A percentile compares a stretch with the other conserved stretches of the same genome.
phyloP scores from a whole-genome alignment of 1,140 invertebrate genomes.

The Heliconius congener region DNA sequence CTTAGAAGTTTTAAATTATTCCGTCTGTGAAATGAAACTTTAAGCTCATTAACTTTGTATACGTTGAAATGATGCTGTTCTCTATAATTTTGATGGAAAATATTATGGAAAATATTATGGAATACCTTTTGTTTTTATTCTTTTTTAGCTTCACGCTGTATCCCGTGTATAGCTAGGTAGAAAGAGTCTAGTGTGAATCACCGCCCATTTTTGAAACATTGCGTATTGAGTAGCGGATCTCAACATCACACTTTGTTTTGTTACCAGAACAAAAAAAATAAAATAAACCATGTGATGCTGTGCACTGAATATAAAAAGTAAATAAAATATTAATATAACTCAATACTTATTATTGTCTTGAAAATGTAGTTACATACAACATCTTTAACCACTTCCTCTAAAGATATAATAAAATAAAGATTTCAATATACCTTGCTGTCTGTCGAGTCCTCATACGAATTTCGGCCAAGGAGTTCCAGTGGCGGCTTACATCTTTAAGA shows the following conservation, averaged over 20 bases:
- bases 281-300: no score
- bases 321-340: no score
- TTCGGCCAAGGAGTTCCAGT: constrained; percentile 4
- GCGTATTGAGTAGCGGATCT: no score
- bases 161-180: no score
- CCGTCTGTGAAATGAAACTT: neutral
- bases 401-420: neutral
- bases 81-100: neutral
- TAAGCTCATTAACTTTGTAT: neutral
- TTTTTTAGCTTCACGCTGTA: neutral
- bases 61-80: neutral
- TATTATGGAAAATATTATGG: neutral
- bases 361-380: neutral
- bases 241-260: no score
- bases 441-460: neutral
- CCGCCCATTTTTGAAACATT: no score
- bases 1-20: neutral
- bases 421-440: neutral
- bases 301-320: no score
- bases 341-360: neutral
- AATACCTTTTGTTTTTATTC: neutral
- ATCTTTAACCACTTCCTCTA: neutral
- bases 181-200: no score
- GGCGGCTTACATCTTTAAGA: neutral
- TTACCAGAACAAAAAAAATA: no score